Base-by-base conservation (phyloP, 2,113 vertebrate genomes). In the Myodes glareolus region DNA sequence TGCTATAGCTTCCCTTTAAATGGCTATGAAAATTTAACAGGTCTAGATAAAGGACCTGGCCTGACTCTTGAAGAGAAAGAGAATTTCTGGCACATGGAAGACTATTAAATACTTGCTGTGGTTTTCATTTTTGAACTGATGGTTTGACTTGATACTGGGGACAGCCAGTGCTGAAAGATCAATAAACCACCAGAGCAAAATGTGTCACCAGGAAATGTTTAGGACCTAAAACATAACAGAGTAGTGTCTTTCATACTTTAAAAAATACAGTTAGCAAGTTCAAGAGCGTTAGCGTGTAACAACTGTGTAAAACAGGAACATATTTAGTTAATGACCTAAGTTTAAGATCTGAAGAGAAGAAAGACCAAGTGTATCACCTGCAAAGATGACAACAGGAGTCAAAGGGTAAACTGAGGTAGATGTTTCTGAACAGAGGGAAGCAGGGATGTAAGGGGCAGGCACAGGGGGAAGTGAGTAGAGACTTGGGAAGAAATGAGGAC, bases 111-210 rank as follows among this genome's bases (percentile, higher is more conserved):
- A 55, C 47, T 85, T 76, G 65, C 42, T 33, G 58, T 90, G 58
- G 45, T 78, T 96, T 92, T 95, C 85, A 90, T 61, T 91, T 88
- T 75, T 65, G 23, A 58, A 90, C 5, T 42, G 61, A 87, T 77
- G 25, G 80, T 87, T 92, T 65, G 58, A 50, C n/a, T 90, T 77
- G 67, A 14, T n/a, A 67, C 1, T 58, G 11, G 31, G 27, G 81
- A 4, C 42, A 86, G n/a, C 33, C 42, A 36, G 67, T 80, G 42
- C 47, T 36, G 58, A 95, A 68, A 63, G 33, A 65, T 39, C 47
- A 90, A 47, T 63, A 94, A 89, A 67, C 47, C 65, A 72, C 27
- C 45, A 58, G 33, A 92, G 67, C 33, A 23, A 94, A 94, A 85
- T 70, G 23, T 27, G 10, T 27, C 78, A 5, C 68, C 73, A 72